Percentiles rank a stretch among this genome's conserved stretches.
phyloP scores from a whole-genome alignment of 23 tunicate genomes.

The Ciona savignyi region DNA sequence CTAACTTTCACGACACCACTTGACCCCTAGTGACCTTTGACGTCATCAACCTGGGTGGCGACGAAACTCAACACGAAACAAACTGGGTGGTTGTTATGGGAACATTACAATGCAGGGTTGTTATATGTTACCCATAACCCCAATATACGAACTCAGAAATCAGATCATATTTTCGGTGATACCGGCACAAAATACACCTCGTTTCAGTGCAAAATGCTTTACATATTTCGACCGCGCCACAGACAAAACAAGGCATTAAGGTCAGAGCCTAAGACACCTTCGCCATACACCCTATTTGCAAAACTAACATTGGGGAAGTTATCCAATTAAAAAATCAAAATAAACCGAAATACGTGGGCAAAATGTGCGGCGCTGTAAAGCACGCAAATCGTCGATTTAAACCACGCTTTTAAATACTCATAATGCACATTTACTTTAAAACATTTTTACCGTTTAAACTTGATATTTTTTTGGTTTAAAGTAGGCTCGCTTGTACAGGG shows the following conservation, averaged over 20 bases:
- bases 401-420: too few relatives aligned
- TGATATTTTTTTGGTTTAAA: too few relatives aligned
- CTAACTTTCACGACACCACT: slow-evolving; percentile 15
- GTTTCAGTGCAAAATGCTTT: background rate
- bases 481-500: too few relatives aligned
- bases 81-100: slow-evolving; percentile 16
- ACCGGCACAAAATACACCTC: too few relatives aligned
- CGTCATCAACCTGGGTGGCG: slow-evolving; percentile 22
- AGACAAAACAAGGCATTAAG: background rate
- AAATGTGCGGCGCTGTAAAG: too few relatives aligned
- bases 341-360: too few relatives aligned
- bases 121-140: background rate
- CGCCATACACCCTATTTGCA: background rate
- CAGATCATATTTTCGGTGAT: background rate
- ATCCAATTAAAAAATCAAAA: background rate
- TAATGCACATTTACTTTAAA: too few relatives aligned
- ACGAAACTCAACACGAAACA: slow-evolving; percentile 11
- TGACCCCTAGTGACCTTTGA: slow-evolving; percentile 17
- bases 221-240: background rate
- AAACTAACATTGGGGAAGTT: background rate
- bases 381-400: background rate
- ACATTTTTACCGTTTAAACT: too few relatives aligned
- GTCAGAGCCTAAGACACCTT: background rate
- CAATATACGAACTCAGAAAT: background rate
- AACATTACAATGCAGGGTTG: slow-evolving; percentile 3